Evolutionary conservation across 1,140 invertebrate genomes (phyloP).

Genomic region (Drosophila bipectinata): DNA sequence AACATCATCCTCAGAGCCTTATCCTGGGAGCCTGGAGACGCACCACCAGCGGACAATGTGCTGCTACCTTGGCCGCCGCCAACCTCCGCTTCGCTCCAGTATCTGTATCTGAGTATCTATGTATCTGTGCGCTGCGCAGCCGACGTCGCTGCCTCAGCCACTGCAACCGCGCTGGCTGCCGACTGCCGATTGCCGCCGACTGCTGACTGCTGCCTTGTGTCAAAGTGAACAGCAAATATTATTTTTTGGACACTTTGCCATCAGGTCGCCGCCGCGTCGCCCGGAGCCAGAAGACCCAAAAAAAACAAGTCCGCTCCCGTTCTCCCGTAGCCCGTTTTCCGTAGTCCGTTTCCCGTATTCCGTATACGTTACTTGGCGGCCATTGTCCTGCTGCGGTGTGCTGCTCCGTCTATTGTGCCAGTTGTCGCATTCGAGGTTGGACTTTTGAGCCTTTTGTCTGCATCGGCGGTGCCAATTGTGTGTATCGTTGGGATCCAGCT

Average conservation of each 20-base stretch:
- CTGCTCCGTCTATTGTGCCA: constrained; percentile 34
- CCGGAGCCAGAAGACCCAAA: constrained; percentile 47
- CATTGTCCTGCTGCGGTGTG: constrained; percentile 40
- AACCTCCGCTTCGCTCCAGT: constrained; percentile 23
- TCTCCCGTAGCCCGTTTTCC: constrained; percentile 8
- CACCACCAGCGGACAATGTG: constrained; percentile 57
- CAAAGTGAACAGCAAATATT: constrained; percentile 82
- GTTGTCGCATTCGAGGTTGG: constrained; percentile 54
- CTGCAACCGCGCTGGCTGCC: constrained; percentile 31
- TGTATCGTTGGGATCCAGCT: constrained; percentile 56
- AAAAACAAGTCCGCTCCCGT: constrained; percentile 12
- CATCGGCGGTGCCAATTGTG: constrained; percentile 63
- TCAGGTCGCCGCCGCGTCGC: constrained; percentile 76
- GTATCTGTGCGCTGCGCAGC: constrained; percentile 49
- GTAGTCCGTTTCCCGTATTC: neutral
- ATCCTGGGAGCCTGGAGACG: constrained; percentile 27
- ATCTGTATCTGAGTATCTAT: constrained; percentile 61
- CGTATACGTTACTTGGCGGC: constrained; percentile 27
- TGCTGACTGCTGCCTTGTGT: constrained; percentile 61
- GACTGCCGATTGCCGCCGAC: constrained; percentile 8
- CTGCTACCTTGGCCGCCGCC: neutral
- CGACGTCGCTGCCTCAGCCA: constrained; percentile 36
- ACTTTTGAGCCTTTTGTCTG: constrained; percentile 53
- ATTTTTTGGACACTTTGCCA: constrained; percentile 82
- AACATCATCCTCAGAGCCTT: constrained; percentile 20